These are phyloP conservation scores for Eulithis testata DNA, from an alignment of 2,888 invertebrate genomes.

Conservation along the genomic window DNA sequence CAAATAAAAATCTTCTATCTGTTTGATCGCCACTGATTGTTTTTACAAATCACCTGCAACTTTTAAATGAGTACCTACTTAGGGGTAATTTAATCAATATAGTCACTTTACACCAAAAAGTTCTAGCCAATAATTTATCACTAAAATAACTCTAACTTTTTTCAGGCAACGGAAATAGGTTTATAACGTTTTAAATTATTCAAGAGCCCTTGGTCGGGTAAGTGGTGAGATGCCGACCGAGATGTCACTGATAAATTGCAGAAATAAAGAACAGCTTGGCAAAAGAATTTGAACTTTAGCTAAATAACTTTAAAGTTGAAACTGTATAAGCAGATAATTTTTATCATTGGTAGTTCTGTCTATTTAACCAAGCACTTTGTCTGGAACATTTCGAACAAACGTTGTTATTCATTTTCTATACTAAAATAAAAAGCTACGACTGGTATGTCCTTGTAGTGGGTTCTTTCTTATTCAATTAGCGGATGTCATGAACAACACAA, in stretches of 20 bases:
- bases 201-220: conserved; percentile 16
- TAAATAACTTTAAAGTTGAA: neutral
- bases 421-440: neutral
- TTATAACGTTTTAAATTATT: conserved; percentile 22
- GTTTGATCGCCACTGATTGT: too few species aligned
- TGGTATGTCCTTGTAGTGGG: too few species aligned
- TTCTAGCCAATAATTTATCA: too few species aligned
- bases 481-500: too few species aligned
- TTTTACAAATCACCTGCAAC: too few species aligned
- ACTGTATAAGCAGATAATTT: neutral
- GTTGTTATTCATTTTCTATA: neutral
- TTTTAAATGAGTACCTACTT: too few species aligned
- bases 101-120: too few species aligned
- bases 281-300: conserved; percentile 10
- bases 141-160: neutral
- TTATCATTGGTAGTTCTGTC: neutral
- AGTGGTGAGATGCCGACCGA: conserved; percentile 25
- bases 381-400: neutral
- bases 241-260: conserved; percentile 27
- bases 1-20: too few species aligned
- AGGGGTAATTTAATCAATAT: too few species aligned
- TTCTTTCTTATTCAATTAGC: too few species aligned
- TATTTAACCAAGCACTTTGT: neutral
- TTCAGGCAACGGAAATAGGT: conserved; percentile 18
- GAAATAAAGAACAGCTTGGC: conserved; percentile 9